Base-by-base conservation (phyloP, 1,140 invertebrate species). In the Drosophila fuyamai region DNA sequence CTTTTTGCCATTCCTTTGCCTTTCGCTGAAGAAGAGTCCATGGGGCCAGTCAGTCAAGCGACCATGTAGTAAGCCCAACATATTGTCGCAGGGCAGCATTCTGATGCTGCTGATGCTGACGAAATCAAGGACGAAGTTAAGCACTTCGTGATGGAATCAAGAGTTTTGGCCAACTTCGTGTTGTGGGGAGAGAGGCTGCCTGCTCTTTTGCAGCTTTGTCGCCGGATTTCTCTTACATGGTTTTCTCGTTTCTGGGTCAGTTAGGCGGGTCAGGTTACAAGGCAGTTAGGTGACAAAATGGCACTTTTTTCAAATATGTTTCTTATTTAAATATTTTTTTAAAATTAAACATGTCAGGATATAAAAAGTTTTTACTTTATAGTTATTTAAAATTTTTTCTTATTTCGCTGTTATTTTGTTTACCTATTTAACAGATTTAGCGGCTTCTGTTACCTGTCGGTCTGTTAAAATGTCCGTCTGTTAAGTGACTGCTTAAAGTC, bases 121-220 rank as follows among this genome's bases (percentile, higher is more conserved):
- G 76, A 78, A 66, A 79, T 89, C 84, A 89, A 90, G 81, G 84
- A 85, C 85, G 84, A 90, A 90, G 81, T 70, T 67, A 72, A 89
- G 70, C 77, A 79, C 84, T 89, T 90, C 77, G 76, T 72, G 79
- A 76, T 61, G 32, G 47, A 56, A 41, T 46, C 62, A 57, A 58
- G 73, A 72, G 47, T 41, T 23, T 9, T 27, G 12, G 14, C 12
- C 32, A 35, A 29, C 14, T 44, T 40, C 23, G 32, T 14, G 16
- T 14, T 29, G 35, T 41, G 9, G 1, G 40, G 18, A 27, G 12
- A 18, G 38, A 7, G 35, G 35, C 35, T 36, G 9, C 9, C 8
- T 56, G 36, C 81, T 88, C 85, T 89, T 88, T 68, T 84, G 84
- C 75, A 36, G 84, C 84, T 89, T 65, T 89, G 84, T 88, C 51